Evolutionary conservation across 2,888 invertebrate species (phyloP).

Genomic region (Pherbina coryleti): DNA sequence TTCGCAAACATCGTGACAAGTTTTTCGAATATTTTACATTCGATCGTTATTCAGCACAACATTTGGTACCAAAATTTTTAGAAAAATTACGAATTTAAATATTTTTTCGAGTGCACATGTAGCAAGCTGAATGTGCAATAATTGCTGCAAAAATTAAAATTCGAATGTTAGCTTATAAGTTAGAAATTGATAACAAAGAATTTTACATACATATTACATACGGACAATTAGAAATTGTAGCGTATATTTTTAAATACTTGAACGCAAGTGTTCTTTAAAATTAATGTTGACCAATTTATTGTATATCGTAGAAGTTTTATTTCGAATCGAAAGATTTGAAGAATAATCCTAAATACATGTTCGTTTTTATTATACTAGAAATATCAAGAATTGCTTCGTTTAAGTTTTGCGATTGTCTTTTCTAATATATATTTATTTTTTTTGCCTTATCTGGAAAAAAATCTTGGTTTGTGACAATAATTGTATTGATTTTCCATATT

Average conservation of each 20-base stretch:
- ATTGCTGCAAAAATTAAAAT: slow-evolving; percentile 15
- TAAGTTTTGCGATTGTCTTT: neutral
- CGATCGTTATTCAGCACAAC: slow-evolving; percentile 67
- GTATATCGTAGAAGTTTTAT: neutral
- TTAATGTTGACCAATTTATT: slow-evolving; percentile 26
- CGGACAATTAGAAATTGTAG: neutral
- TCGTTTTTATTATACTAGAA: neutral
- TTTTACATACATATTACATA: neutral
- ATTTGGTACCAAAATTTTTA: slow-evolving; percentile 68
- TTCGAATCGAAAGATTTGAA: no score
- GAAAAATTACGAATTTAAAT: slow-evolving; percentile 63
- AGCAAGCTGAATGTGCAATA: slow-evolving; percentile 26
- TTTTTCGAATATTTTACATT: slow-evolving; percentile 68
- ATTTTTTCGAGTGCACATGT: neutral
- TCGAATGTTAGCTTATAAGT: neutral
- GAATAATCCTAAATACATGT: neutral
- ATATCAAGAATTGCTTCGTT: neutral
- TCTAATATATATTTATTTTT: neutral
- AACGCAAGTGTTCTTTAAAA: neutral
- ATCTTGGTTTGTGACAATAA: neutral
- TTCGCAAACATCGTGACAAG: slow-evolving; percentile 64
- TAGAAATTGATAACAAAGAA: neutral
- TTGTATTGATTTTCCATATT: neutral
- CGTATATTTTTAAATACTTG: neutral
- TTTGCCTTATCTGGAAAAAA: neutral